Evolutionary conservation across 2,888 invertebrate species (phyloP), one percentile per base, ranked within the genome.

Genomic region (Polylopha cassiicola): DNA sequence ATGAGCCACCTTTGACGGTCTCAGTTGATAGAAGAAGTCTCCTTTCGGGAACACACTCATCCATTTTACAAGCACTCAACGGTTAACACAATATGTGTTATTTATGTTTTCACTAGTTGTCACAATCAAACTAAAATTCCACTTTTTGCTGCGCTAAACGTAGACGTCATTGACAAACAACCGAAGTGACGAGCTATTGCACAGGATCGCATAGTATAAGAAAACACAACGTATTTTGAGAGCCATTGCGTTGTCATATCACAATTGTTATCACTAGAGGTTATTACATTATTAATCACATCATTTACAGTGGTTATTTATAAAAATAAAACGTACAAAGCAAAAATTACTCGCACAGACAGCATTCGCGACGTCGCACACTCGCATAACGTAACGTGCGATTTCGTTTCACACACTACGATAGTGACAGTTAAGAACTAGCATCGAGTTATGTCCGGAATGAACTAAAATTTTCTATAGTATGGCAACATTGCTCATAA

Each of bases 91-190:
- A 79, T 71, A 68, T 67, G 59, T 72, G 65, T 67, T 68, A 74
- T 74, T 76, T 77, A 70, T 65, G 67, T 74, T 81, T 75, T 66
- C 82, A 85, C 80, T 79, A 79, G 68, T 81, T 77, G 82, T 84
- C 80, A 82, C 81, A 76, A 81, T 81, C 74, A 76, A 81, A 78
- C 73, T 76, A 79, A 76, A 82, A 80, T 72, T 81, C 79, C 78
- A 81, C 84, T 84, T 81, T 82, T 84, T 72, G 79, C 80, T 79
- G 77, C 80, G 80, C 85, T 84, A 82, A 82, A 81, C 82, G 81
- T 79, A 84, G 79, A 84, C 85, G 85, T 85, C 85, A 85, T 80
- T 84, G 82, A 80, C 85, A 85, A 84, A 85, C 85, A 85, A 84
- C 78, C 76, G 66, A 78, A 84, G 80, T 79, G 82, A 80, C 77